A percentile compares a stretch with the other conserved stretches of the same genome.
phyloP scores from a whole-genome alignment of 2,888 invertebrate species.

The Cabera pusaria region DNA sequence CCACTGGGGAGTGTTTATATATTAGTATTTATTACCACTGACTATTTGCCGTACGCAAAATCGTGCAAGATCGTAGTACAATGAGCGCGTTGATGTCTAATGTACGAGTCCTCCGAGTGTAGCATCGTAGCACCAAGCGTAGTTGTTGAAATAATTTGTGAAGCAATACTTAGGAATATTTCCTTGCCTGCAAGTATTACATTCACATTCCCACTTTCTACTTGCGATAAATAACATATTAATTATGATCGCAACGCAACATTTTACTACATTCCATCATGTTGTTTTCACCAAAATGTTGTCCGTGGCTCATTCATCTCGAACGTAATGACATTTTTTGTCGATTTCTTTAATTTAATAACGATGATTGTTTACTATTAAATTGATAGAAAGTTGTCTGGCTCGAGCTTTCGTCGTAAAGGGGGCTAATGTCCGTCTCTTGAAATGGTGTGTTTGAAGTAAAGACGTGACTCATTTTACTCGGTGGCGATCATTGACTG shows the following conservation, averaged over 20 bases:
- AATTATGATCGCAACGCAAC: background rate
- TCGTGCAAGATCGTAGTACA: constrained; percentile 7
- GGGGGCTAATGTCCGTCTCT: constrained; percentile 49
- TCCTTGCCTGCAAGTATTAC: constrained; percentile 10
- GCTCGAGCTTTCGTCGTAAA: constrained; percentile 38
- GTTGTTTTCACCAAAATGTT: constrained; percentile 7
- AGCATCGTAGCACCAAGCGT: constrained; percentile 30
- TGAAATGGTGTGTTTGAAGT: constrained; percentile 26
- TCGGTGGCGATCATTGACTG: constrained; percentile 53
- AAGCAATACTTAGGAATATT: too few species aligned
- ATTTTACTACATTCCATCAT: background rate
- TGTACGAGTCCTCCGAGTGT: constrained; percentile 28
- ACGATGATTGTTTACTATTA: constrained; percentile 27
- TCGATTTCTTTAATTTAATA: constrained; percentile 31
- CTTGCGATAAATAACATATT: background rate
- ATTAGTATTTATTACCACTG: too few species aligned
- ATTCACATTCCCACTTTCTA: background rate
- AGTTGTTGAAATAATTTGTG: too few species aligned
- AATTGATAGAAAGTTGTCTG: constrained; percentile 30
- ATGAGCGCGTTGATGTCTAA: constrained; percentile 67
- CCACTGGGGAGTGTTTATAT: too few species aligned
- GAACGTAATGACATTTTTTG: constrained; percentile 21
- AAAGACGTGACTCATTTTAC: constrained; percentile 53
- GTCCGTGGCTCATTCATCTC: constrained; percentile 7
- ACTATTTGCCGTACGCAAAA: too few species aligned